These are phyloP conservation scores for Chionodraco myersi DNA, from an alignment of 2,113 vertebrate species.

Conservation along the genomic window DNA sequence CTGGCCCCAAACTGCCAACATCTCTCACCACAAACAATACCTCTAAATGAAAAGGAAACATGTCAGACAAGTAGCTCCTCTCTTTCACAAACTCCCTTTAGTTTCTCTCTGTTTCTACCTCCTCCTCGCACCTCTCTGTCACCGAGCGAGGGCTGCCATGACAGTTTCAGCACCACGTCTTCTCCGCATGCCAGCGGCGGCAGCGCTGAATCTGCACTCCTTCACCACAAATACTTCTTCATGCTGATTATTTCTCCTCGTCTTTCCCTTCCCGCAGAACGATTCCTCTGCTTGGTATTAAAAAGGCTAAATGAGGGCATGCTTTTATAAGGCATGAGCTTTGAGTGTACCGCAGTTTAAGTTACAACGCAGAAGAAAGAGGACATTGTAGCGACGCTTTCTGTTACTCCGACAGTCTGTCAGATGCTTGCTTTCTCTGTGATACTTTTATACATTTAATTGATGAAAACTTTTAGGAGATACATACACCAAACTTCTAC, in stretches of 20 bases:
- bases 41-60: constrained; percentile 72
- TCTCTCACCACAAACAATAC: constrained; percentile 74
- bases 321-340: constrained; percentile 54
- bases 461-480: constrained; percentile 47
- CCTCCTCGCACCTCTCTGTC: constrained; percentile 53
- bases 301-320: constrained; percentile 77
- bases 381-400: not conserved
- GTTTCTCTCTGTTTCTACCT: constrained; percentile 30
- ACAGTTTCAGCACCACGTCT: constrained; percentile 65
- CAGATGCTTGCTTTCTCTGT: not conserved
- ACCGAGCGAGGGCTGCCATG: constrained; percentile 66
- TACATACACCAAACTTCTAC: constrained; percentile 26
- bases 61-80: constrained; percentile 76
- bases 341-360: constrained; percentile 67
- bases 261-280: constrained; percentile 41
- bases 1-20: constrained; percentile 84
- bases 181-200: constrained; percentile 38
- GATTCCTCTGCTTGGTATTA: constrained; percentile 37
- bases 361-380: constrained; percentile 53
- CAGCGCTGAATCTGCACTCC: constrained; percentile 76
- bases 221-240: constrained; percentile 68
- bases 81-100: constrained; percentile 50
- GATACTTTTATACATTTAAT: constrained; percentile 19
- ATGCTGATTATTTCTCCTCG: constrained; percentile 66
- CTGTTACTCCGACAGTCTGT: constrained; percentile 12